Evolutionary conservation across 2,113 vertebrate species (phyloP), one percentile per base, ranked within the genome.

Genomic region (Nasalis larvatus): DNA sequence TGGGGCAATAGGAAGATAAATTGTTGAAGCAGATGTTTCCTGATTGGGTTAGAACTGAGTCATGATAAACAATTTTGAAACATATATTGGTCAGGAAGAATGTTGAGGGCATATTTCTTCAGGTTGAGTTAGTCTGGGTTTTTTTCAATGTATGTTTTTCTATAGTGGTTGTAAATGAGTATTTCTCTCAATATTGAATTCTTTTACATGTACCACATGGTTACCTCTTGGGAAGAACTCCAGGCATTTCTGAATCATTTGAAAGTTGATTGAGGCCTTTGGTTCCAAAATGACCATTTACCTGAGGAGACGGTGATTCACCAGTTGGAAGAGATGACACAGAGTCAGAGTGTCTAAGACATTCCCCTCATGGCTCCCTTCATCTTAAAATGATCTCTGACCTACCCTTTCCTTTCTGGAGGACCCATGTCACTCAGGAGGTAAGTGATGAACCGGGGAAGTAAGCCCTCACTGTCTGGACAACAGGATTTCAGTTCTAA

Each of bases 251-350:
- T 97, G 96, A 98, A 94, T 96, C 96, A 97, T 95, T 88, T 54
- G 68, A 92, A 93, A 96, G 87, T 95, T 73, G 93, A 96, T 42
- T 94, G 92, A 97, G 21, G 85, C 56, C 85, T 95, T 83, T 87
- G 52, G 56, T 96, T 94, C 91, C 42, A 92, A 97, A 92, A 95
- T 93, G 94, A 94, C 60, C 82, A 56, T 95, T 93, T 96, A 97
- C 95, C 96, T 96, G 96, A 90, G 93, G 91, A 92, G 42, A 74
- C 76, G 25, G 87, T 98, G 98, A 98, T 94, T 98, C 98, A 98
- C 82, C 95, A 94, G 10, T 0, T 30, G 94, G 96, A 89, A 16
- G 87, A 95, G 94, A 95, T 98, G 93, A 98, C 96, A 98, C 78
- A 97, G 96, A 35, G 76, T 91, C 18, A 42, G 95, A 94, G 96